phyloP scores from a whole-genome alignment of 2,113 vertebrate genomes.

The Lontra canadensis region DNA sequence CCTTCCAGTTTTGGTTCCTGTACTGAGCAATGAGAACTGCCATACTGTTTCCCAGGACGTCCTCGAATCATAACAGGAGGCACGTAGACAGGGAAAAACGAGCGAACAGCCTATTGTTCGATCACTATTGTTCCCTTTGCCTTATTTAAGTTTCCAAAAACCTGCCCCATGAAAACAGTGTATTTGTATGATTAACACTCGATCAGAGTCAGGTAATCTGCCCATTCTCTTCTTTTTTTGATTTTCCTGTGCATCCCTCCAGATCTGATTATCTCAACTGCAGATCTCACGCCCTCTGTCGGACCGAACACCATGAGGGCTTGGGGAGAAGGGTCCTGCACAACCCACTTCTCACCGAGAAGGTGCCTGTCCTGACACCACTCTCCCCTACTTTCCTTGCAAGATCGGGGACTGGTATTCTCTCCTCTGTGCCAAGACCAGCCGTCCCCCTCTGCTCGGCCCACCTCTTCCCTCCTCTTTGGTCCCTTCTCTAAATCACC shows the following conservation, averaged over 20 bases:
- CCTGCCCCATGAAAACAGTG: neutral
- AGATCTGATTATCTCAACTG: accelerated
- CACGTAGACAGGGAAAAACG: neutral
- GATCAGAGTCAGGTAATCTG: neutral
- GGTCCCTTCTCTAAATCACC: neutral
- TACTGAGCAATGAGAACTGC: neutral
- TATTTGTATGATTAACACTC: neutral
- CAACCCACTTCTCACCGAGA: neutral
- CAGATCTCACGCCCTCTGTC: accelerated
- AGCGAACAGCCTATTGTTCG: neutral
- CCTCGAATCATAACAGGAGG: neutral
- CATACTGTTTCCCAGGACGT: neutral
- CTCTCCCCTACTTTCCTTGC: accelerated
- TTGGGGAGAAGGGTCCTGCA: too few species aligned
- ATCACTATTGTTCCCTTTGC: neutral
- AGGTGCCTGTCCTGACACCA: accelerated
- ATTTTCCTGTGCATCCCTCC: neutral
- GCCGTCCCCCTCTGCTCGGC: neutral
- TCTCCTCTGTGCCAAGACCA: neutral
- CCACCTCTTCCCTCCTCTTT: neutral
- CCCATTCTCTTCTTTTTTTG: neutral
- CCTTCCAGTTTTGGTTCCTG: neutral
- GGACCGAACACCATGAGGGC: accelerated
- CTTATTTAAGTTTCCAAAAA: neutral
- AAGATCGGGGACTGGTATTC: accelerated